A percentile compares a stretch with the other conserved stretches of the same genome.
phyloP scores from a whole-genome alignment of 1,140 invertebrate species.

The Littorina saxatilis region DNA sequence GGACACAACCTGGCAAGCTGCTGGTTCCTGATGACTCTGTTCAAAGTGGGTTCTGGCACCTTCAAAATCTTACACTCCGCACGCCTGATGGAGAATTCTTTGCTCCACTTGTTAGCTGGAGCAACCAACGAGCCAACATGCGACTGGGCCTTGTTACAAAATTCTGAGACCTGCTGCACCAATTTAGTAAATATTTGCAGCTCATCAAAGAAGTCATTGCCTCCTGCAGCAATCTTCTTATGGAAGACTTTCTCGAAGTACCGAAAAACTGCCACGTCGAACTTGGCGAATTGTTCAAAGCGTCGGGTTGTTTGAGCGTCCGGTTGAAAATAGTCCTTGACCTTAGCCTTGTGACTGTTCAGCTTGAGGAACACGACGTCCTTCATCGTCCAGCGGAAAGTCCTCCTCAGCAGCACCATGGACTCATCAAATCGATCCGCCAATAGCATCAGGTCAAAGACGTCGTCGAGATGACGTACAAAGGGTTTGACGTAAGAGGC shows the following conservation, averaged over 20 bases:
- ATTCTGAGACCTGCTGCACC: slow-evolving; percentile 12
- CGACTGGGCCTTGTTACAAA: no score
- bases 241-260: slow-evolving; percentile 44
- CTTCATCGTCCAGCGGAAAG: slow-evolving; percentile 35
- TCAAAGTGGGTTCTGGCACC: no score
- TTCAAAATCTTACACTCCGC: not conserved
- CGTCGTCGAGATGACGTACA: slow-evolving; percentile 40
- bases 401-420: slow-evolving; percentile 75
- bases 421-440: slow-evolving; percentile 79
- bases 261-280: slow-evolving; percentile 49
- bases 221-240: slow-evolving; percentile 22
- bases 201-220: slow-evolving; percentile 34
- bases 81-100: not conserved
- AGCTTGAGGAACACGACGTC: slow-evolving; percentile 12
- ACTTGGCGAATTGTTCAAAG: not conserved
- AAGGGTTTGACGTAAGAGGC: slow-evolving; percentile 39
- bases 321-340: no score
- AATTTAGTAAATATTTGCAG: slow-evolving; percentile 29
- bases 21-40: no score
- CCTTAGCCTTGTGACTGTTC: not conserved
- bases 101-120: no score
- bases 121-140: no score
- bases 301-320: no score
- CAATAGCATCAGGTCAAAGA: slow-evolving; percentile 78
- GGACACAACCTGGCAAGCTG: no score